Evolutionary conservation across 2,113 vertebrate species (phyloP), one percentile per base, ranked within the genome.

Genomic region (Hyperoodon ampullatus): DNA sequence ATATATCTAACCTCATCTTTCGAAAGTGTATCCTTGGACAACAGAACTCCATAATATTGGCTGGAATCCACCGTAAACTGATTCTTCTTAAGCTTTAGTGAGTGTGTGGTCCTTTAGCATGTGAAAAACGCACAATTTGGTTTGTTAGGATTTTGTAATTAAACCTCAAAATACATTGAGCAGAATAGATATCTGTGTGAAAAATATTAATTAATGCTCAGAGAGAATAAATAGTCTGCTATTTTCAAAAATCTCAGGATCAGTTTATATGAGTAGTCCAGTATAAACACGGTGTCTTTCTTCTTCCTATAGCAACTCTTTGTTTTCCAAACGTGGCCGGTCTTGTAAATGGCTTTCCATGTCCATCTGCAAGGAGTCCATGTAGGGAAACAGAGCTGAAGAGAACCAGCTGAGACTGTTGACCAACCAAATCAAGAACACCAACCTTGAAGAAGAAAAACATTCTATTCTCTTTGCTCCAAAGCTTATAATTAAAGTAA

Each of bases 31-130:
- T 18, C 96, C 89, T 88, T 97, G 96, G 96, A 96, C 83, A 74
- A 71, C n/a, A 75, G 85, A n/a, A 50, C 81, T 63, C 44, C 50
- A 23, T 74, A 63, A 70, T 33, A 13, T 85, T 96, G 97, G 97
- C 94, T 2, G 9, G 61, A 42, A 92, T 81, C 97, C 97, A 97
- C 18, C 35, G 78, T 83, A 96, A 96, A 96, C 28, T 0, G 58
- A 53, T 18, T 78, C 80, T 60, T 72, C 92, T 24, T 33, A 12
- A 60, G 87, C 68, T 10, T 50, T 2, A 44, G 93, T 12, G 89
- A 70, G n/a, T 96, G 97, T 96, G 97, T 97, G 96, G 95, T 96
- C 97, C 70, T 80, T 65, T 1, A 8, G 21, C 12, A 18, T 3
- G 82, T 68, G 71, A 74, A 85, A 55, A 94, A 55, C 78, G 71